phyloP scores from a whole-genome alignment of 2,888 invertebrate genomes.

The Eustalomyia histrio region DNA sequence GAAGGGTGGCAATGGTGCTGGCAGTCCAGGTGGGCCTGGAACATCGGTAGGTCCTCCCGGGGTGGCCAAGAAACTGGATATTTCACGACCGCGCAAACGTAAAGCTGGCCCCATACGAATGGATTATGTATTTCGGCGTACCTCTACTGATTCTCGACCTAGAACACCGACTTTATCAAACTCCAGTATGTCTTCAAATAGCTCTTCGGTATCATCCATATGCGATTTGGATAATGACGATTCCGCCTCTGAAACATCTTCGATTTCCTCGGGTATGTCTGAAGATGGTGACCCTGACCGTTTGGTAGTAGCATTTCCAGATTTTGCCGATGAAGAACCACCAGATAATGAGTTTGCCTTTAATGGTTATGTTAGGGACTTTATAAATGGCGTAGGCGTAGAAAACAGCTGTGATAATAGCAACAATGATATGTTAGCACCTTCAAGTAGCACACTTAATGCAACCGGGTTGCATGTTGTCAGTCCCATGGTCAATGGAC shows the following conservation, averaged over 20 bases:
- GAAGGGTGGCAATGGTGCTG: constrained; percentile 76
- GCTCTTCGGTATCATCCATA: constrained; percentile 62
- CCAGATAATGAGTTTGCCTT: constrained; percentile 75
- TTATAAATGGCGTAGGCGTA: constrained; percentile 78
- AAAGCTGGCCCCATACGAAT: constrained; percentile 83
- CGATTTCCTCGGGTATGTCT: constrained; percentile 70
- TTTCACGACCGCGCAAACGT: constrained; percentile 80
- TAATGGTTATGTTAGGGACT: constrained; percentile 78
- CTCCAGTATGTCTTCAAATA: constrained; percentile 74
- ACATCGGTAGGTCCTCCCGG: constrained; percentile 65
- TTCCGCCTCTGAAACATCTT: constrained; percentile 73
- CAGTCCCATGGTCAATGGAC: constrained; percentile 43
- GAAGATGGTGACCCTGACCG: constrained; percentile 73
- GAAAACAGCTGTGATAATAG: constrained; percentile 70
- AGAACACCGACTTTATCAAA: constrained; percentile 70
- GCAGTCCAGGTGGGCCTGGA: constrained; percentile 68
- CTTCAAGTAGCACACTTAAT: constrained; percentile 37
- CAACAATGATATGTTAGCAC: constrained; percentile 48
- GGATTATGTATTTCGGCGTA: constrained; percentile 79
- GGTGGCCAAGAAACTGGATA: constrained; percentile 70
- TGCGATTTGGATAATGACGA: constrained; percentile 73
- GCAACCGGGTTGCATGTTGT: constrained; percentile 29
- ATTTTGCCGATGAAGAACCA: constrained; percentile 76
- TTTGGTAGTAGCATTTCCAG: constrained; percentile 73
- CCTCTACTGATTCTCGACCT: constrained; percentile 73